A percentile compares a stretch with the other conserved stretches of the same genome.
phyloP scores from a whole-genome alignment of 2,113 vertebrate species.

The Tinamus guttatus region DNA sequence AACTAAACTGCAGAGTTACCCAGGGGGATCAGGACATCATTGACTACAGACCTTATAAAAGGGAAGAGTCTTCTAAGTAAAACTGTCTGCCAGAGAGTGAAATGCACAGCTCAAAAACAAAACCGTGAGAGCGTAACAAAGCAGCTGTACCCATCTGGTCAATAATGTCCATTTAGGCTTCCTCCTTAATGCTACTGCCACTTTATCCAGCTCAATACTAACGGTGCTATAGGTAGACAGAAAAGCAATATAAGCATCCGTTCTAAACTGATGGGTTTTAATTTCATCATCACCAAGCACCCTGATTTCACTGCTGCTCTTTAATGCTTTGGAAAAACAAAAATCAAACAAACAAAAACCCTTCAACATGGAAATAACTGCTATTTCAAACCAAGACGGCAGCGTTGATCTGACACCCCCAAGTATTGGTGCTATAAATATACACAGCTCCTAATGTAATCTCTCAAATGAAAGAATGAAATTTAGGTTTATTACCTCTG shows the following conservation, averaged over 20 bases:
- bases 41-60: background rate
- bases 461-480: background rate
- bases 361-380: background rate
- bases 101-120: constrained; percentile 15
- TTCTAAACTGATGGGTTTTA: constrained; percentile 16
- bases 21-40: fast-evolving
- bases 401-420: background rate
- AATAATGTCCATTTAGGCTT: background rate
- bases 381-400: background rate
- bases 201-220: background rate
- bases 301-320: background rate
- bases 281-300: background rate
- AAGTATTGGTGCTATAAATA: background rate
- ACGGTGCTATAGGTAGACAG: background rate
- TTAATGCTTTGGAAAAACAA: background rate
- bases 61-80: background rate
- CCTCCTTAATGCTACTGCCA: background rate
- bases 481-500: background rate
- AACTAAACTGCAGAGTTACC: background rate
- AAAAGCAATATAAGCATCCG: background rate
- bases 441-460: background rate
- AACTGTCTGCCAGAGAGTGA: background rate
- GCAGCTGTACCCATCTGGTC: constrained; percentile 7
- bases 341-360: no score
- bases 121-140: background rate